Base-by-base conservation (phyloP, 1,140 invertebrate genomes). In the Sycophaga agraensis region DNA sequence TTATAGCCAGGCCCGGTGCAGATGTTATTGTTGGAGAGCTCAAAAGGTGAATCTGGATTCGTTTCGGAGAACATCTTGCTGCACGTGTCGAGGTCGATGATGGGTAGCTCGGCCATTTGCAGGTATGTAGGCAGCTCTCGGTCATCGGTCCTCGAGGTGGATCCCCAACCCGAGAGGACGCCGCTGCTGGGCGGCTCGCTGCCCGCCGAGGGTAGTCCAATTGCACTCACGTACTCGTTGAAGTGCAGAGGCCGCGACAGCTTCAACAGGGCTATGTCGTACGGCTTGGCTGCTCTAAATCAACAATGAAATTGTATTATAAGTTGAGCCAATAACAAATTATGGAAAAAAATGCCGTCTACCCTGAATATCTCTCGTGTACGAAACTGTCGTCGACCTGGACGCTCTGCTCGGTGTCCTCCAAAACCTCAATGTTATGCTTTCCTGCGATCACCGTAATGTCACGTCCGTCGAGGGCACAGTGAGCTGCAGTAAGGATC, bases 231-330 rank as follows among this genome's bases (percentile, higher is more conserved):
- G 50, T 70, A 70, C 24, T 83, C 67, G 65, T 80, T 84, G 53
- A 84, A 83, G 2, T 66, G 67, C 24, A 89, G 68, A 2, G 85
- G 80, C n/a, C 72, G 75, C 4, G 73, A 73, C 14, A 88, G 70
- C 59, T 78, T 80, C 17, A 90, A 69, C 0, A 90, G 42, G 34
- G 86, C 87, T 49, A 91, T 85, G 65, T 91, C 89, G 59, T 85
- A 81, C 45, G 80, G 80, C n/a, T 76, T 81, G n/a, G 84, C 78
- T 4, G 79, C 80, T 16, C 79, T 80, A 28, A 12, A n/a, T 7
- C 17, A 31, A 4, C 2, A 48, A 28, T 26, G 7, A 11, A 31
- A 4, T 6, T 31, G 28, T 16, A 11, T 28, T 31, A 6, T 31
- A 11, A 31, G 28, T 6, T 31, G 28, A 11, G 28, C 28, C 5